phyloP scores from a whole-genome alignment of 2,888 invertebrate species.

The Drosophila dives region DNA sequence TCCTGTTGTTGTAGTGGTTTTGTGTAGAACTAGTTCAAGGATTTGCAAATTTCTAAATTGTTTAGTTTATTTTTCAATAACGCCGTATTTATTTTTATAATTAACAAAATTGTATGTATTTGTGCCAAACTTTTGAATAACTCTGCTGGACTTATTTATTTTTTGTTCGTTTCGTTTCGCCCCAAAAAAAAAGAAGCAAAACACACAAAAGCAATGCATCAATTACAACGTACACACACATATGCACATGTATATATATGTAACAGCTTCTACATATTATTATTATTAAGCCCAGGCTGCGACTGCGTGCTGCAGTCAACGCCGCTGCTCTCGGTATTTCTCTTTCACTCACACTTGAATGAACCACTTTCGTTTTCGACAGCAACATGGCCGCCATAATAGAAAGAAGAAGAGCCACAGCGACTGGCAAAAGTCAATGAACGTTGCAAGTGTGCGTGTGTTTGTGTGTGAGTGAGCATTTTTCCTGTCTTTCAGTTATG shows the following conservation, averaged over 20 bases:
- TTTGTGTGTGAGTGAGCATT: conserved; percentile 1
- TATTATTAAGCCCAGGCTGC: conserved; percentile 58
- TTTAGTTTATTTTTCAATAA: conserved; percentile 12
- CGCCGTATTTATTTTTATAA: background rate
- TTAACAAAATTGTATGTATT: background rate
- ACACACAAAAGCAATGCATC: conserved; percentile 64
- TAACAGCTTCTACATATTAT: conserved; percentile 29
- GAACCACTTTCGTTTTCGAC: conserved; percentile 78
- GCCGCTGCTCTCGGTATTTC: conserved; percentile 9
- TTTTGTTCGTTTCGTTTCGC: conserved; percentile 3
- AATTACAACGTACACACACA: conserved; percentile 65
- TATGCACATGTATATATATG: conserved; percentile 27
- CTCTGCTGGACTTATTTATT: background rate
- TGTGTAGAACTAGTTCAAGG: conserved; percentile 73
- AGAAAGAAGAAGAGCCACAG: conserved; percentile 28
- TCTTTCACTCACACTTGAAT: conserved; percentile 18
- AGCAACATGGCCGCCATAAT: conserved; percentile 55
- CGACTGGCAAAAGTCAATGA: conserved; percentile 71
- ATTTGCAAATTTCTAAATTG: conserved; percentile 48
- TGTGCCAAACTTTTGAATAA: background rate
- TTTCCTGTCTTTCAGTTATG: conserved; percentile 2
- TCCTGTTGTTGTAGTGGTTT: conserved; percentile 38
- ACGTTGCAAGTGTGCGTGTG: conserved; percentile 35
- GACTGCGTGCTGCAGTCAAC: conserved; percentile 51
- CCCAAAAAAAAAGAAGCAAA: conserved; percentile 7